Evolutionary conservation across 1,140 invertebrate genomes (phyloP), one percentile per base, ranked within the genome.

Genomic region (Orussus abietinus): DNA sequence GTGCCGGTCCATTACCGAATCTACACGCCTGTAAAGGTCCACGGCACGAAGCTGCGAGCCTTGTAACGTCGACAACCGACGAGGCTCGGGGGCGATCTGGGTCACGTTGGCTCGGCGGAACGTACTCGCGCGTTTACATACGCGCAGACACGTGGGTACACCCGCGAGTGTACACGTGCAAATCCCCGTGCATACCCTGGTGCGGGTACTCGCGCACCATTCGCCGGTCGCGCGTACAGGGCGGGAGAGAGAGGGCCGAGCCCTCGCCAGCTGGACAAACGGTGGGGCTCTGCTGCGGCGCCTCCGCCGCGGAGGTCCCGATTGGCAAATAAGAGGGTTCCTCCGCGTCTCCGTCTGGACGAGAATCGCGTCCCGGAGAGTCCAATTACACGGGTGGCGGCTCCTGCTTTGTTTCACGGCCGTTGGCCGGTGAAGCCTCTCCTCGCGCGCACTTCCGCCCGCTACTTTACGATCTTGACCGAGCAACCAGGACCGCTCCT

Each of bases 301-400:
- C 43, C 40, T n/a, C 30, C 40, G 47, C 45, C 28, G 32, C 55
- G 42, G 51, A 53, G 42, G 51, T 54, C 47, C 48, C 57, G 55
- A 58, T 64, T 62, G 60, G 57, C 57, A 53, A 55, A 43, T 51
- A 60, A 53, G 51, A 62, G 59, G 49, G 49, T 55, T 46, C 36
- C 46, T 45, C 28, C 35, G 44, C 33, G 17, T 39, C 38, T 46
- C 19, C 25, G n/a, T n/a, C n/a, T n/a, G n/a, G n/a, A n/a, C n/a
- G n/a, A n/a, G n/a, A n/a, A n/a, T n/a, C n/a, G n/a, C n/a, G n/a
- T 57, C 50, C 55, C 45, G 55, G 50, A 47, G 57, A 69, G 66
- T 66, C 62, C 67, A 73, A 73, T 73, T 73, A 73, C 70, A 73
- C 70, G 70, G 66, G 59, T 67, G 62, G 64, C 68, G 61, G 64